A percentile compares a stretch with the other conserved stretches of the same genome.
Evolutionary conservation across 2,113 vertebrate genomes (phyloP).

Genomic region (Vulpes lagopus): DNA sequence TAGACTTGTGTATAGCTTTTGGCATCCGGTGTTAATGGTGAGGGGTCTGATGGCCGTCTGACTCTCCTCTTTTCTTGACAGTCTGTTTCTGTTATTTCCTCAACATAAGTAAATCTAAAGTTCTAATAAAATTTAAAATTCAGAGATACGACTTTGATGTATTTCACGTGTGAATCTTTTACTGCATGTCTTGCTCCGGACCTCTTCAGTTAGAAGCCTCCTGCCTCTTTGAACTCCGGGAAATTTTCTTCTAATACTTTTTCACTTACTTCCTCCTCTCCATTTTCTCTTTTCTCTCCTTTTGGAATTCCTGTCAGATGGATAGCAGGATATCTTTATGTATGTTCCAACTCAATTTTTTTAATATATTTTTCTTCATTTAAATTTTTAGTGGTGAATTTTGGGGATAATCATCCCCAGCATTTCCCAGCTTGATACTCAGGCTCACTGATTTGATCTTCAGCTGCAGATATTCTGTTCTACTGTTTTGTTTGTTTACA

Average conservation of each 20-base stretch:
- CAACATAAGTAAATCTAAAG: constrained; percentile 40
- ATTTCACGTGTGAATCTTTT: background rate
- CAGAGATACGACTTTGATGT: background rate
- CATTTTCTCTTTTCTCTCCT: background rate
- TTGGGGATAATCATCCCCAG: background rate
- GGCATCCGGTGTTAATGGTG: background rate
- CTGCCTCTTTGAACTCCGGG: background rate
- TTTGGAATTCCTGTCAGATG: constrained; percentile 5
- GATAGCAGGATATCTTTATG: background rate
- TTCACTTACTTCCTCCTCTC: background rate
- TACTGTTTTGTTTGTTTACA: constrained; percentile 23
- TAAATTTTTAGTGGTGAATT: background rate
- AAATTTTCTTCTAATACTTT: background rate
- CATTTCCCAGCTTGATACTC: background rate
- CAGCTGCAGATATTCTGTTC: background rate
- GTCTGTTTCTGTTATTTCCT: background rate
- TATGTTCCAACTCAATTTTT: background rate
- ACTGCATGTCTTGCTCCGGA: background rate
- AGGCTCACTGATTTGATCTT: background rate
- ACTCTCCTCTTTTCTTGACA: background rate
- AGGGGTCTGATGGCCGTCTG: background rate
- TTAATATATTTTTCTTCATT: background rate
- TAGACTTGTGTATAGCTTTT: background rate
- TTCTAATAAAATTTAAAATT: constrained; percentile 35
- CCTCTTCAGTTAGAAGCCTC: background rate